Base-by-base conservation (phyloP, 2,113 vertebrate species). In the Otocyon megalotis region DNA sequence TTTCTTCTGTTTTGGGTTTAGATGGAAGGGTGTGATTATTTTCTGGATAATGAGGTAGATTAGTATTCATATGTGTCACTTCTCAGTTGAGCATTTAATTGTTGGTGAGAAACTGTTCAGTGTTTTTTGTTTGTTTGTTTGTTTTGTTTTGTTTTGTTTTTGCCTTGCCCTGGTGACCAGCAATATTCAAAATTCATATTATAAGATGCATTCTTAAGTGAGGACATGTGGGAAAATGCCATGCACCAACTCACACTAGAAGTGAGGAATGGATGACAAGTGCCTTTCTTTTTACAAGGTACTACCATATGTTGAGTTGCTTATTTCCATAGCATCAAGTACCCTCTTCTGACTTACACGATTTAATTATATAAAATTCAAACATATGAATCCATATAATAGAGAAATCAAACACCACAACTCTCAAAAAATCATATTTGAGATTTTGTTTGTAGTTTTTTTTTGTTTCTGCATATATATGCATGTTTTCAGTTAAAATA, bases 1-100 rank as follows among this genome's bases (percentile, higher is more conserved):
- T 2, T n/a, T 53, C 4, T 28, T 20, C 0, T 0, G 2, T 60
- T 5, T 50, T 35, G 3, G 0, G 0, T 65, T 77, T 69, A 26
- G 4, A 7, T 60, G 13, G 19, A 20, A 54, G 3, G 43, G 30
- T 30, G 12, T 62, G 9, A 4, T 7, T 77, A 22, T 74, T 53
- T 53, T 56, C 30, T 69, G 26, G 24, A 86, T 43, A 62, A 19
- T 74, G 22, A 54, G 7, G n/a, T 94, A 12, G 58, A 20, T 48
- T 72, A 37, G 3, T 71, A 37, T 54, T 63, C 9, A 30, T 28
- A 65, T 1, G 3, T 60, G 1, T 30, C 32, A 24, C 17, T 87
- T 94, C 8, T 60, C 2, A 26, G 1, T 4, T 80, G 28, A 89
- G 32, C 4, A 77, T 58, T 54, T 69, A 16, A 28, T 50, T 85